Evolutionary conservation across 35 echinoderm and acorn worm species (phyloP), one percentile per base, ranked within the genome.

Genomic region (Heliocidaris tuberculata): DNA sequence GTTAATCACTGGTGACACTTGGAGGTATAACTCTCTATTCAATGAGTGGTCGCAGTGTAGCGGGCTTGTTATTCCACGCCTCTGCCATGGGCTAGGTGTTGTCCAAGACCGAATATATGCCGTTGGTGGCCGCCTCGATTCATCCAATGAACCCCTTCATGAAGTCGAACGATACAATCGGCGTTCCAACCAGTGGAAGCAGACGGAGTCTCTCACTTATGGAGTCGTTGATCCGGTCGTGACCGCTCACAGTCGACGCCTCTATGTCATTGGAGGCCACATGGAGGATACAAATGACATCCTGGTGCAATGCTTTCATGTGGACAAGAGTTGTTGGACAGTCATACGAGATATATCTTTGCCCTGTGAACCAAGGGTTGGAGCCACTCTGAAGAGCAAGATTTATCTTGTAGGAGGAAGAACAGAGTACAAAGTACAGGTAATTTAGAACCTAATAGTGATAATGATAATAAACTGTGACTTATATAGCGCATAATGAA

Each of bases 391-490:
- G 48, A 97, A 97, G 71, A 97, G 97, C 94, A 97, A 99, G 93
- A 97, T 99, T 47, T 99, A 99, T 94, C 92, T 99, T 7, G 97
- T 99, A 35, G 98, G 98, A 92, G 98, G 98, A 0, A 96, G 97
- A 71, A 97, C 94, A 19, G 97, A 99, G 70, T 99, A 97, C 94
- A 96, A 90, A 60, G 98, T 99, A n/a, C 95, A 99, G 88, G 95
- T 97, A 85, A 94, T 94, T 94, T 6, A 70, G 65, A 10, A 56
- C 52, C 52, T 56, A 0, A 10, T 12, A 10, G 13, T 52, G 50
- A 52, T 12, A 52, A 52, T 10, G 0, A 12, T 52, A 52, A 10
- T 52, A 2, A 52, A n/a, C n/a, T n/a, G n/a, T n/a, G n/a, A n/a
- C n/a, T n/a, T n/a, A n/a, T n/a, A n/a, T n/a, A n/a, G n/a, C n/a